These are phyloP conservation scores for Gymnogyps californianus DNA, from an alignment of 2,113 vertebrate species.

Conservation along the genomic window DNA sequence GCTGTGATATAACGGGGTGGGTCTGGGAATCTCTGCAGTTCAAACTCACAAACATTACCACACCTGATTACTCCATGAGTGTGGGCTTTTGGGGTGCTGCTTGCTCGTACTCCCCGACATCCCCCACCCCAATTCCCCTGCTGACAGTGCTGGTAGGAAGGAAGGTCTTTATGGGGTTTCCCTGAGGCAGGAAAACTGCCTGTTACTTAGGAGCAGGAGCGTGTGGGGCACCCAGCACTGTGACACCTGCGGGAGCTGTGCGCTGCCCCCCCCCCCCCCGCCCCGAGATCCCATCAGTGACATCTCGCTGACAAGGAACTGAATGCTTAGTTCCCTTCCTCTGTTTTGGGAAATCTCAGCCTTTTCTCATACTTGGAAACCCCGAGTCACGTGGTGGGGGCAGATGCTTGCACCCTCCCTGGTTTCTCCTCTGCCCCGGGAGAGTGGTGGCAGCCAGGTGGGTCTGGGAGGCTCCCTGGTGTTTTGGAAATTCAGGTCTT, in stretches of 20 bases:
- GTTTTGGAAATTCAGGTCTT: neutral
- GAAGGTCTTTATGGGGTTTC: neutral
- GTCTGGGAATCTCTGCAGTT: neutral
- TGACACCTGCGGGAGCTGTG: neutral
- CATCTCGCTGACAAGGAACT: rapidly evolving
- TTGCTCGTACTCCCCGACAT: rapidly evolving
- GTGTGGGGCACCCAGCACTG: neutral
- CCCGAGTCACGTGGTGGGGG: neutral
- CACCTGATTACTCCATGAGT: neutral
- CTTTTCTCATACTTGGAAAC: neutral
- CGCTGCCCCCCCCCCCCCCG: too few species aligned
- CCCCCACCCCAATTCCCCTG: neutral
- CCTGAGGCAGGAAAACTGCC: neutral
- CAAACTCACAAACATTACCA: neutral
- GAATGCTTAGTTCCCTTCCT: neutral
- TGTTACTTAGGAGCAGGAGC: neutral
- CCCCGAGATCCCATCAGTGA: neutral
- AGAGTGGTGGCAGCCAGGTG: neutral
- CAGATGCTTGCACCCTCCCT: neutral
- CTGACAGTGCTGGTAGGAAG: neutral
- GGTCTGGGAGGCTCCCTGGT: neutral
- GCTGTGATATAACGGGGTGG: constrained; percentile 1
- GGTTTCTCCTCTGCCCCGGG: neutral
- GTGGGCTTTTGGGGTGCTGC: neutral
- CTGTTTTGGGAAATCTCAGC: neutral